A percentile compares a stretch with the other conserved stretches of the same genome.
Evolutionary conservation across 2,888 invertebrate species (phyloP).

Genomic region (Eupithecia abbreviata): DNA sequence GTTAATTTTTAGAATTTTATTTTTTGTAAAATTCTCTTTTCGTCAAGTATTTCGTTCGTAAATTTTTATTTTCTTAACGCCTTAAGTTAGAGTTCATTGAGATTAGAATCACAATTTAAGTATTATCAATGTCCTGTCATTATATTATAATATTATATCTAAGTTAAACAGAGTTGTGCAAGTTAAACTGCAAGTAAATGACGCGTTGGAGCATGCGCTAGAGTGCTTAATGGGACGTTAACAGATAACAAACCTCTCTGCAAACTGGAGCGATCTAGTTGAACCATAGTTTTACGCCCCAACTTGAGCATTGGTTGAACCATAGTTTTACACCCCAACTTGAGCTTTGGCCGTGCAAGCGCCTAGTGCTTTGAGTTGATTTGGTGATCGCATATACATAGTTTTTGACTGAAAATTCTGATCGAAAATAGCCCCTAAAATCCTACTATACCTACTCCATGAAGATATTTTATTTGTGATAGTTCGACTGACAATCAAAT

Average conservation of each 20-base stretch:
- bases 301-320: conserved; percentile 2
- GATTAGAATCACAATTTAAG: too few relatives aligned
- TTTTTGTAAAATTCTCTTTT: too few relatives aligned
- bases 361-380: neutral
- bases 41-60: too few relatives aligned
- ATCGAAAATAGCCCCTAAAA: neutral
- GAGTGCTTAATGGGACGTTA: conserved; percentile 20
- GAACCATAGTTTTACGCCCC: conserved; percentile 7
- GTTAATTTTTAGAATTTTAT: too few relatives aligned
- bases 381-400: neutral
- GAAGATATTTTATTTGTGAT: too few relatives aligned
- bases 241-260: conserved; percentile 17
- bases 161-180: neutral
- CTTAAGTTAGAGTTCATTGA: too few relatives aligned
- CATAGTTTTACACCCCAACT: conserved; percentile 8
- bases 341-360: neutral
- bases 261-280: conserved; percentile 10
- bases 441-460: neutral
- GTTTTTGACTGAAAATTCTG: neutral
- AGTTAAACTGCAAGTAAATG: conserved; percentile 15
- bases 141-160: too few relatives aligned
- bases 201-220: conserved; percentile 13
- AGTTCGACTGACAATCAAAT: too few relatives aligned
- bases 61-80: too few relatives aligned
- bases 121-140: too few relatives aligned